A percentile compares a stretch with the other conserved stretches of the same genome.
Conservation (phyloP, 2,797 vertebrate species). For the Monodelphis domestica region DNA sequence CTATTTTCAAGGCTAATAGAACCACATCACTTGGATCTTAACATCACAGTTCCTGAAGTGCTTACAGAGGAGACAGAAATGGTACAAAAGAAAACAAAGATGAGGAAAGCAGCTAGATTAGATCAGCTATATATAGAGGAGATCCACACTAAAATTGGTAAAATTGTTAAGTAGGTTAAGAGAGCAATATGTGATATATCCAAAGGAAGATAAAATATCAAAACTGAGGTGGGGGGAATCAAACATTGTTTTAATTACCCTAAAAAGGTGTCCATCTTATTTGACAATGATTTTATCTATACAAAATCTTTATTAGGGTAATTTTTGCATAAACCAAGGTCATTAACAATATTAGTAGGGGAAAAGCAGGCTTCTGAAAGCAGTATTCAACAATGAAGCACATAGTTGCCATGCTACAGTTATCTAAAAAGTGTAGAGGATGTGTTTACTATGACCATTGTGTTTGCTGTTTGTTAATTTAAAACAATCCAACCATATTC, state of each 20-base stretch:
- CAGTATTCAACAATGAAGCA: neutral
- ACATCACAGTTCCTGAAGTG: neutral
- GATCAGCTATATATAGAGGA: neutral
- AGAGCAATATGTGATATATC: neutral
- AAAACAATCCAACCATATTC: neutral
- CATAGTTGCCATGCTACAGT: neutral
- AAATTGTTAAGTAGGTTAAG: neutral
- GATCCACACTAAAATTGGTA: neutral
- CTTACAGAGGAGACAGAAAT: neutral
- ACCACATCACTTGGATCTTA: neutral
- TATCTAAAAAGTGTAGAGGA: neutral
- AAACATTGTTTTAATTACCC: neutral
- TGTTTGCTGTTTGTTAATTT: neutral
- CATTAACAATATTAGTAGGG: neutral
- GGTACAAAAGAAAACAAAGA: neutral
- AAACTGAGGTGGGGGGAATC: neutral
- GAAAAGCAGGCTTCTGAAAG: neutral
- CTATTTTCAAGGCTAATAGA: neutral
- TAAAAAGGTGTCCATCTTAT: neutral
- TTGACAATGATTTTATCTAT: neutral
- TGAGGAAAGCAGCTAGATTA: neutral
- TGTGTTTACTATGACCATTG: no score
- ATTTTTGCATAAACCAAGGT: neutral
- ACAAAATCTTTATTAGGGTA: neutral
- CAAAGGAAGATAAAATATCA: neutral